Base-by-base conservation (phyloP, 2,113 vertebrate genomes). In the Paedocypris sp. region DNA sequence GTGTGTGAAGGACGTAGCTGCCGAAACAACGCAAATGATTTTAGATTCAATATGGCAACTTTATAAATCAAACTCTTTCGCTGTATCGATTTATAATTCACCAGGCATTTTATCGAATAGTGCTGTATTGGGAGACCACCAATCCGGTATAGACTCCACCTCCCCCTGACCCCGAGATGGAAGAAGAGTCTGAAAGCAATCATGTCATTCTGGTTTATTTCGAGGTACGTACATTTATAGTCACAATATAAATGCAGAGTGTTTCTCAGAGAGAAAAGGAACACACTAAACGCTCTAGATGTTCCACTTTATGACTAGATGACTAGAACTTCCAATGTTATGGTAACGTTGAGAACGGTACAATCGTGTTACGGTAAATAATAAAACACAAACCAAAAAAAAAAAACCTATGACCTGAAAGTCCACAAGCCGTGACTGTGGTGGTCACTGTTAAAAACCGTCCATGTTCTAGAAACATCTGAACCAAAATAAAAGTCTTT, bases 361-460 rank as follows among this genome's bases (percentile, higher is more conserved):
- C 60, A 25, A 43, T 36, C 48, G 39, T 51, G 45, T 43, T 63
- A 69, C 63, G 65, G 41, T 69, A 69, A 52, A 60, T 47, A 61
- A 56, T 63, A 47, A 51, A 45, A 10, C 43, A 53, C 45, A 69
- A n/a, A n/a, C n/a, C n/a, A n/a, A 54, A 69, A 68, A 64, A 35
- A 59, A 54, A 51, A 38, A 29, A 51, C 39, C 54, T 60, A 22
- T 50, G 59, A 57, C 39, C 53, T 52, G n/a, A n/a, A n/a, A n/a
- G n/a, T n/a, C n/a, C n/a, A n/a, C n/a, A n/a, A n/a, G n/a, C n/a
- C n/a, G n/a, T n/a, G 70, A 73, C 74, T 78, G 78, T 63, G 72
- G 66, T 54, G 60, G 56, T 77, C 75, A 80, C 64, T 62, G 45
- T 72, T 65, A 68, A 72, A 73, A 50, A 50, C 66, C 70, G 75